Conservation (phyloP, 2,888 invertebrate genomes). For the Plutella xylostella region DNA sequence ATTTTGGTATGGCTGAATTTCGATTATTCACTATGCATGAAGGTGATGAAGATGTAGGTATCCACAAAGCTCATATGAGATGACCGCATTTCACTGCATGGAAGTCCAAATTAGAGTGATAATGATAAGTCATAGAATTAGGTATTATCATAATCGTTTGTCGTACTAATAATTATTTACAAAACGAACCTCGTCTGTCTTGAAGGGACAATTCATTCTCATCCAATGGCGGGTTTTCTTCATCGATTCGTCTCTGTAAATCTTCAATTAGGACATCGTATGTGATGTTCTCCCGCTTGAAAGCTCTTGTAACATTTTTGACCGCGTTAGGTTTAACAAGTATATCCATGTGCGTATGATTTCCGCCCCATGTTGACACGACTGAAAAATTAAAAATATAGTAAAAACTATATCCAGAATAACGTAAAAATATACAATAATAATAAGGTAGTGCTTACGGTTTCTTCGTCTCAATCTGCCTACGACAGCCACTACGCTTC, state of each 20-base stretch:
- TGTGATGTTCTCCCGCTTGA: slow-evolving; percentile 72
- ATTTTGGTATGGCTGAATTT: slow-evolving; percentile 6
- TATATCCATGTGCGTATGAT: slow-evolving; percentile 74
- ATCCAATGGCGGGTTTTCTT: slow-evolving; percentile 80
- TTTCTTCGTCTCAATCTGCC: slow-evolving; percentile 44
- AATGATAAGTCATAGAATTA: too few species aligned
- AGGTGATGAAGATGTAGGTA: too few species aligned
- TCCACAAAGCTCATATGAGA: too few species aligned
- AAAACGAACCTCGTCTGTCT: slow-evolving; percentile 74
- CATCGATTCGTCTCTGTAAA: slow-evolving; percentile 81
- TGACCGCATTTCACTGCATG: too few species aligned
- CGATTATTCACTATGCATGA: slow-evolving; percentile 13
- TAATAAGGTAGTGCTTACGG: slow-evolving; percentile 35
- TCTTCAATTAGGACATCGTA: slow-evolving; percentile 82
- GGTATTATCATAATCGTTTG: too few species aligned
- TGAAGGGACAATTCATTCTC: slow-evolving; percentile 76
- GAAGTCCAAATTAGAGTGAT: too few species aligned
- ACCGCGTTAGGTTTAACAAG: slow-evolving; percentile 76
- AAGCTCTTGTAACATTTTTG: slow-evolving; percentile 70
- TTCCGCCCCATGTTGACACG: slow-evolving; percentile 75
- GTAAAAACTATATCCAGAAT: too few species aligned
- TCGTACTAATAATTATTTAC: too few species aligned
- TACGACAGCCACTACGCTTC: slow-evolving; percentile 45
- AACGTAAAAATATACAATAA: too few species aligned
- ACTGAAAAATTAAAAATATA: slow-evolving; percentile 50